Evolutionary conservation across 2,113 vertebrate genomes (phyloP).

Genomic region (Peromyscus maniculatus): DNA sequence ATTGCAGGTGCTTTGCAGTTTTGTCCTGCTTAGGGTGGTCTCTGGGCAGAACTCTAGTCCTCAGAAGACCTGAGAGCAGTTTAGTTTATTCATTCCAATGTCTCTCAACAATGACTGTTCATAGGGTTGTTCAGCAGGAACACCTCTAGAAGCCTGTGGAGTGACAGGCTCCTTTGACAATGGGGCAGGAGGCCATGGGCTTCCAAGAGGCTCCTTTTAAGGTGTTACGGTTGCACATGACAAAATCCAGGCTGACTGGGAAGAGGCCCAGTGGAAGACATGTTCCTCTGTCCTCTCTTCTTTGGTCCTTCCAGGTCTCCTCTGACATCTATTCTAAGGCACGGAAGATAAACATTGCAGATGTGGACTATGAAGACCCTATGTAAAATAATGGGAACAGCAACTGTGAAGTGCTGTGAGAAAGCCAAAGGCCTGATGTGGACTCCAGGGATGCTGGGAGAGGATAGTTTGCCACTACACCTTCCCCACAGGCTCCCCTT

Average conservation of each 20-base stretch:
- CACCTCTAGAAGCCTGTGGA: background rate
- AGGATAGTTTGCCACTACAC: background rate
- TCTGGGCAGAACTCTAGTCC: background rate
- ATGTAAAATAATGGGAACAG: slow-evolving; percentile 28
- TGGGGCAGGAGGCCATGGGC: background rate
- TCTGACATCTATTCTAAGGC: slow-evolving; percentile 56
- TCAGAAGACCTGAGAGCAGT: background rate
- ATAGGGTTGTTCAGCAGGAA: background rate
- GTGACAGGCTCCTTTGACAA: background rate
- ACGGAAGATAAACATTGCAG: background rate
- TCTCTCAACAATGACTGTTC: background rate
- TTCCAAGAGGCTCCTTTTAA: background rate
- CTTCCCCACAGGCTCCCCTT: background rate
- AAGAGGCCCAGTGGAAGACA: background rate
- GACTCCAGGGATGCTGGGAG: background rate
- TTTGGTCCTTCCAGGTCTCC: slow-evolving; percentile 10
- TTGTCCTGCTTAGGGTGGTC: background rate
- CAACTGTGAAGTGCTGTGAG: background rate
- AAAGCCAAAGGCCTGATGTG: background rate
- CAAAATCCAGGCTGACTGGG: too few relatives aligned
- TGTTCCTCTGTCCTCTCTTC: background rate
- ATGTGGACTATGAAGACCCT: slow-evolving; percentile 65
- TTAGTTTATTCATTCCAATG: background rate
- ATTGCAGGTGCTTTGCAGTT: background rate
- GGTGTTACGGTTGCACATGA: accelerated